These are phyloP conservation scores for Muntiacus reevesi DNA, from an alignment of 2,113 vertebrate species.

Conservation along the genomic window DNA sequence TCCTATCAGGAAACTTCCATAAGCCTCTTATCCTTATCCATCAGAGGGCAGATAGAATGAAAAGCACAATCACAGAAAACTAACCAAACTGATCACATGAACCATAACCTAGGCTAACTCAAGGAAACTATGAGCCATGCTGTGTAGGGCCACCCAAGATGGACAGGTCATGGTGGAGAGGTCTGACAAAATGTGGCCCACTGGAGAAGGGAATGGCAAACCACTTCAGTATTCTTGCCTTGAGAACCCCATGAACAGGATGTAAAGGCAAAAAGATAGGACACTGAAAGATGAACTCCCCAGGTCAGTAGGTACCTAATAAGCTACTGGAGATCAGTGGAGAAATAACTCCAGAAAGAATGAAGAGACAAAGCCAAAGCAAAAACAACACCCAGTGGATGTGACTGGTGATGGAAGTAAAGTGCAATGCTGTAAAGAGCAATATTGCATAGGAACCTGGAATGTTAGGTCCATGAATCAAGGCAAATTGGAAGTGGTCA, in stretches of 20 bases:
- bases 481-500: neutral
- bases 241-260: neutral
- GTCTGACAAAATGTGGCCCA: neutral
- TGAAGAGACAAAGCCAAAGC: neutral
- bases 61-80: neutral
- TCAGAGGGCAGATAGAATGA: neutral
- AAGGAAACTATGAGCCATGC: neutral
- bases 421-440: neutral
- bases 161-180: neutral
- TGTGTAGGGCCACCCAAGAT: neutral
- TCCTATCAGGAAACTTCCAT: neutral
- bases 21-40: neutral
- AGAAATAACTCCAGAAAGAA: neutral
- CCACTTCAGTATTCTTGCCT: neutral
- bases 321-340: neutral
- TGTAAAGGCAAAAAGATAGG: neutral
- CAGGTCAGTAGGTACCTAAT: neutral
- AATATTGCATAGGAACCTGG: neutral
- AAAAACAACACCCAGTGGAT: neutral
- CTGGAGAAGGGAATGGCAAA: neutral
- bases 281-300: neutral
- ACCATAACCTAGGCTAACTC: neutral
- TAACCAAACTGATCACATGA: neutral
- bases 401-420: neutral
- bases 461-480: neutral